A percentile compares a stretch with the other conserved stretches of the same genome.
phyloP scores from a whole-genome alignment of 1,140 invertebrate species.

The Brachionus rubens region DNA sequence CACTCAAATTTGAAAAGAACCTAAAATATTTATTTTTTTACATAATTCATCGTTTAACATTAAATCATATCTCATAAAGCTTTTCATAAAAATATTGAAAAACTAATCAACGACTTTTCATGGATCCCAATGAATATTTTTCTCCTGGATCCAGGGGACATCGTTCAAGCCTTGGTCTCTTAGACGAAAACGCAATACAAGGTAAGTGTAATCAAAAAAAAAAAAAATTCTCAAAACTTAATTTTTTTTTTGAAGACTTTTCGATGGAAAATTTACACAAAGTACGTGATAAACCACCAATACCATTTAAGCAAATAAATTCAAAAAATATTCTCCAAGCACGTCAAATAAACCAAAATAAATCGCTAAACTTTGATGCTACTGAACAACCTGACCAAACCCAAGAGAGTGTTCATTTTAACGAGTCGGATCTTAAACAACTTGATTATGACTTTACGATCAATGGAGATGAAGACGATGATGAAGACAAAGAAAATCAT shows the following conservation, averaged over 20 bases:
- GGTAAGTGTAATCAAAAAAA: not conserved
- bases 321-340: not conserved
- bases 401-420: conserved; percentile 15
- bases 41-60: not conserved
- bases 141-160: conserved; percentile 17
- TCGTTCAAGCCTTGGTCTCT: conserved; percentile 14
- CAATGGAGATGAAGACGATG: conserved; percentile 8
- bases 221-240: not conserved
- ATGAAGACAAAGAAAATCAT: conserved; percentile 21
- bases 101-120: not conserved
- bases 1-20: too few species aligned
- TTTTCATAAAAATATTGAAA: not conserved
- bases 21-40: too few species aligned
- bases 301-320: conserved; percentile 34
- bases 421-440: conserved; percentile 34
- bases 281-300: conserved; percentile 35
- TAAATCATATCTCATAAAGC: not conserved
- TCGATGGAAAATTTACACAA: conserved; percentile 31
- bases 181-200: conserved; percentile 33
- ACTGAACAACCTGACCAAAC: conserved; percentile 10
- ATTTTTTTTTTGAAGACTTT: conserved; percentile 13
- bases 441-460: conserved; percentile 35
- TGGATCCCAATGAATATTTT: conserved; percentile 5
- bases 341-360: not conserved
- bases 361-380: not conserved